These are phyloP conservation scores for Ardeotis arabs DNA, from an alignment of 2,113 vertebrate genomes.

Conservation along the genomic window DNA sequence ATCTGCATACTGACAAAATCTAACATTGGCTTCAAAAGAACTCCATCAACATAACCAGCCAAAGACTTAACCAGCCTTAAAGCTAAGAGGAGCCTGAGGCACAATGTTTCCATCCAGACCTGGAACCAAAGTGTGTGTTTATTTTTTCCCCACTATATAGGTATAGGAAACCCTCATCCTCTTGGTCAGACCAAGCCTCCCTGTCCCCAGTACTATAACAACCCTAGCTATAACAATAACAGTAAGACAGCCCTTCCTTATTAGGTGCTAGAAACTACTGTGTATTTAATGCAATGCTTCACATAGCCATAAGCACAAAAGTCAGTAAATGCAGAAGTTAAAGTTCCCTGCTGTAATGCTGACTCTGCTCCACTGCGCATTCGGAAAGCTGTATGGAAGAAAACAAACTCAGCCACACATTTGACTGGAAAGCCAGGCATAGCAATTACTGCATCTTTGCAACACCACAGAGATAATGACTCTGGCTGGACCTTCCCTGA, in stretches of 20 bases:
- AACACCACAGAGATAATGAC: neutral
- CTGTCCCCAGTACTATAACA: conserved; percentile 49
- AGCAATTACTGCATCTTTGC: neutral
- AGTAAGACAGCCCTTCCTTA: conserved; percentile 59
- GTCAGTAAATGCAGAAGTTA: conserved; percentile 30
- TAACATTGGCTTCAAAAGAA: conserved; percentile 15
- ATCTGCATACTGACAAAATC: conserved; percentile 50
- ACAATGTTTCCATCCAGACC: conserved; percentile 25
- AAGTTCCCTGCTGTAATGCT: neutral
- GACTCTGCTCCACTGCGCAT: neutral
- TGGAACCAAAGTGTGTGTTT: neutral
- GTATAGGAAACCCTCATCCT: neutral
- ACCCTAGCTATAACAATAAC: conserved; percentile 57
- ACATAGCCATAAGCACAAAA: conserved; percentile 32
- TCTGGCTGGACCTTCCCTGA: neutral
- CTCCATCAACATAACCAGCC: neutral
- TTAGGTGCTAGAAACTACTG: conserved; percentile 59
- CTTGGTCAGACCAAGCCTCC: conserved; percentile 30
- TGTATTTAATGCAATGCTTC: conserved; percentile 38
- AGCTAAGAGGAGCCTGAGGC: neutral
- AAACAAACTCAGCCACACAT: neutral
- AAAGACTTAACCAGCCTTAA: conserved; percentile 29
- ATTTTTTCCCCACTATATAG: conserved; percentile 30
- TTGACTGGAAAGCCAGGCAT: neutral
- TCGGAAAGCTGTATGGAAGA: neutral